Conservation (phyloP, 2,113 vertebrate genomes). For the Motacilla alba region DNA sequence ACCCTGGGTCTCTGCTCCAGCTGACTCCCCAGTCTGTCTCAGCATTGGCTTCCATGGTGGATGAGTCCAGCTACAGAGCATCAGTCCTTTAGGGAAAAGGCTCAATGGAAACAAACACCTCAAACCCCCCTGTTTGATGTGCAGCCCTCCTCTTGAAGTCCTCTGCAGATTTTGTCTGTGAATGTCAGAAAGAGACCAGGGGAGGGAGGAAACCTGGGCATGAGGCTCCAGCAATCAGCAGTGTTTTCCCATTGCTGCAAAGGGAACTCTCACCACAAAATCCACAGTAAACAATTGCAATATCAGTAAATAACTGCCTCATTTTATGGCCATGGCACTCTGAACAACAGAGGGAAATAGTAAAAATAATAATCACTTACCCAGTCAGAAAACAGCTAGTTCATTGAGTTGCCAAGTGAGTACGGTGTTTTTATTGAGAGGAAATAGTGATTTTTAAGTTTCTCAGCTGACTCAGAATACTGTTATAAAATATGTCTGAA, state of each 20-base stretch:
- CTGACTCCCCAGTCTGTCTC: not conserved
- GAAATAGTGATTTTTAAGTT: not conserved
- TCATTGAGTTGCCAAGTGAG: not conserved
- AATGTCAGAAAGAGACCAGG: accelerated
- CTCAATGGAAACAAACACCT: not conserved
- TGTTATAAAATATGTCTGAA: not conserved
- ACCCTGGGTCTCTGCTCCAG: not conserved
- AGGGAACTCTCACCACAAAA: not conserved
- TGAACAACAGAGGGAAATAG: not conserved
- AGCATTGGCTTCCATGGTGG: not conserved
- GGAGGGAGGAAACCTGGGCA: not conserved
- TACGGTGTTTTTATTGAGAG: not conserved
- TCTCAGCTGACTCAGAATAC: not conserved
- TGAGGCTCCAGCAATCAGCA: not conserved
- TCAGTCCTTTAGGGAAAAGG: not conserved
- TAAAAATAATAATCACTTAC: not conserved
- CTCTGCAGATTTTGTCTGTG: not conserved
- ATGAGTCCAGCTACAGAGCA: not conserved
- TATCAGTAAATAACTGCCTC: not conserved
- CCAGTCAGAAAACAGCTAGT: not conserved
- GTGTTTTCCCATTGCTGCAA: not conserved
- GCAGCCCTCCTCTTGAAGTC: not conserved
- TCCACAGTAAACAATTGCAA: not conserved
- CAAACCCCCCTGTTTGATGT: not conserved
- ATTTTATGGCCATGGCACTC: not conserved